Percentiles rank a stretch among this genome's conserved stretches.
These are phyloP conservation scores for Tricholauxania praeusta DNA, from an alignment of 2,888 invertebrate species.

Conservation along the genomic window DNA sequence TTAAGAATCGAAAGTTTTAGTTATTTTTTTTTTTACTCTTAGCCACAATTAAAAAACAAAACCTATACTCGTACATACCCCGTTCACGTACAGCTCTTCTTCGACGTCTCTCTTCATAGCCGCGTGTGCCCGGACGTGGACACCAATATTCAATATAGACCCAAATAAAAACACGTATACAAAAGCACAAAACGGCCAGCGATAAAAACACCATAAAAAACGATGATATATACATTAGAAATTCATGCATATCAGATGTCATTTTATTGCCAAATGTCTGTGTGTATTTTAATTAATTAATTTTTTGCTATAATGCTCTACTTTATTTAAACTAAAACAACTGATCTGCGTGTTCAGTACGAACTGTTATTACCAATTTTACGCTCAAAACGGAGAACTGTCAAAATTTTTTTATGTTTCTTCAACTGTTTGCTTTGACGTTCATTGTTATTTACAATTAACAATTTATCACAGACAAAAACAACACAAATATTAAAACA, in stretches of 20 bases:
- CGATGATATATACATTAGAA: constrained; percentile 52
- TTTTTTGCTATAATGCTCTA: background rate
- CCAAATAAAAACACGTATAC: constrained; percentile 54
- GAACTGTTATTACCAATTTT: too few species aligned
- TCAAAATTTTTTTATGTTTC: too few species aligned
- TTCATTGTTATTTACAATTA: too few species aligned
- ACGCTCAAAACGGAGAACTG: too few species aligned
- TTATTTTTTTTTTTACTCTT: too few species aligned
- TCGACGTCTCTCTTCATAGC: too few species aligned
- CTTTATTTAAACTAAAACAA: too few species aligned
- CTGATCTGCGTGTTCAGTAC: too few species aligned
- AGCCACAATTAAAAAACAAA: background rate
- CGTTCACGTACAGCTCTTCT: background rate
- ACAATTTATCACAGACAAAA: too few species aligned
- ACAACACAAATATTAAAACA: too few species aligned
- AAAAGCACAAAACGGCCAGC: constrained; percentile 53
- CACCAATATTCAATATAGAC: constrained; percentile 49
- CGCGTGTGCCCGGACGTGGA: background rate
- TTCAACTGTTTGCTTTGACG: too few species aligned
- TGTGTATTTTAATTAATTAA: background rate
- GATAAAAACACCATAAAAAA: constrained; percentile 55
- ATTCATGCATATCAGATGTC: constrained; percentile 47
- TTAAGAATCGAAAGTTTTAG: too few species aligned
- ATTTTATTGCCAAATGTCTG: constrained; percentile 5
- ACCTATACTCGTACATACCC: background rate